Evolutionary conservation across 2,113 vertebrate species (phyloP), one percentile per base, ranked within the genome.

Genomic region (Acrocephalus arundinaceus): DNA sequence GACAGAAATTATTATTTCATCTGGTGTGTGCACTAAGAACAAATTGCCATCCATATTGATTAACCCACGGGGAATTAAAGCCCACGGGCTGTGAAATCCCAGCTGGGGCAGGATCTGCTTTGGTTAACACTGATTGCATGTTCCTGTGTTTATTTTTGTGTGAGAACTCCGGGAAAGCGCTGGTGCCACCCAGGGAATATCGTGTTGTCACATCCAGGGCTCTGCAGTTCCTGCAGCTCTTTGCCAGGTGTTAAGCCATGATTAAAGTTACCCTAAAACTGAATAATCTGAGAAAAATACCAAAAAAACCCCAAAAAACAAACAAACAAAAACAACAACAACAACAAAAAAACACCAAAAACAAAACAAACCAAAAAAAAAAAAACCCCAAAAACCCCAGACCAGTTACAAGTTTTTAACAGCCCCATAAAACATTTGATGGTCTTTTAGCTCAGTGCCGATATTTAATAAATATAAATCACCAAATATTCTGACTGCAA

Each of bases 11-110:
- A 62, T 85, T 66, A 37, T 94, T 97, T 95, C 59, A 61, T 82
- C 84, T 91, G 95, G 41, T 43, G 62, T 72, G 70, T 81, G 59
- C 62, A 30, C 91, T 88, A 87, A 96, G 95, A 97, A 96, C 97
- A 96, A 37, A 97, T 98, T 97, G 94, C 86, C 85, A 95, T 77
- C 96, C 94, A 77, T 94, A 96, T 79, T 97, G 98, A 98, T 98
- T 97, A 96, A 95, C 59, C 97, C 77, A 35, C 24, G 48, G 98
- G 92, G 98, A 92, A 96, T 91, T 96, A 86, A 95, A 97, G 96
- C 93, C 55, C 25, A 21, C 85, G 87, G 94, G 76, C 89, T n/a
- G 87, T 35, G 85, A 97, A 96, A 88, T 93, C 98, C 96, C 98
- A 97, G 96, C 48, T 96, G 97, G 87, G 3, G 18, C 13, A 39